These are phyloP conservation scores for Malurus alboscapulatus DNA, from an alignment of 2,113 vertebrate species.

Conservation along the genomic window DNA sequence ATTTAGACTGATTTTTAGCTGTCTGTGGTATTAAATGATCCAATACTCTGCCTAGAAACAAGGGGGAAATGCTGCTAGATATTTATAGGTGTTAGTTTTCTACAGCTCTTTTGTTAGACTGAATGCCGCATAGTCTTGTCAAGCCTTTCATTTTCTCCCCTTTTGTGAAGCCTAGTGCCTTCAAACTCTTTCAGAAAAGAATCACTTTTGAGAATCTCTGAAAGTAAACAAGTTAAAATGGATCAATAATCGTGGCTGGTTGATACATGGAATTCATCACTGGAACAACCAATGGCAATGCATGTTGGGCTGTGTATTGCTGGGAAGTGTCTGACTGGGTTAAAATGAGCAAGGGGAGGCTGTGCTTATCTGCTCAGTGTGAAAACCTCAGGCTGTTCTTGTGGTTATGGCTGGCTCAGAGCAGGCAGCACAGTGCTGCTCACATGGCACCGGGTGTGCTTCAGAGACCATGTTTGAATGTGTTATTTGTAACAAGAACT, in stretches of 20 bases:
- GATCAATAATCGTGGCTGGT: neutral
- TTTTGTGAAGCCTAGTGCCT: neutral
- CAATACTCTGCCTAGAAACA: neutral
- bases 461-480: rapidly evolving
- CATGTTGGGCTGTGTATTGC: neutral
- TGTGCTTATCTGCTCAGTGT: neutral
- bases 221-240: constrained; percentile 7
- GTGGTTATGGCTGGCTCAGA: neutral
- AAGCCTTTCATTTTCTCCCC: constrained; percentile 1
- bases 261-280: neutral
- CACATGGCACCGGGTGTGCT: rapidly evolving
- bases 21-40: neutral
- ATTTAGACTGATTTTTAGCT: neutral
- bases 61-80: neutral
- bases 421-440: neutral
- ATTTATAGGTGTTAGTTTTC: constrained; percentile 22
- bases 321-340: neutral
- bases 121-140: neutral
- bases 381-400: neutral
- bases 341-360: neutral
- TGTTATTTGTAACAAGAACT: neutral
- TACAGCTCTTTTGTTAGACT: constrained; percentile 8
- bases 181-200: neutral
- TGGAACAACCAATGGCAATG: neutral
- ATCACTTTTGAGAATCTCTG: neutral